Conservation (phyloP, 92 coral and sea anemone genomes). For the Plumapathes pennacea region DNA sequence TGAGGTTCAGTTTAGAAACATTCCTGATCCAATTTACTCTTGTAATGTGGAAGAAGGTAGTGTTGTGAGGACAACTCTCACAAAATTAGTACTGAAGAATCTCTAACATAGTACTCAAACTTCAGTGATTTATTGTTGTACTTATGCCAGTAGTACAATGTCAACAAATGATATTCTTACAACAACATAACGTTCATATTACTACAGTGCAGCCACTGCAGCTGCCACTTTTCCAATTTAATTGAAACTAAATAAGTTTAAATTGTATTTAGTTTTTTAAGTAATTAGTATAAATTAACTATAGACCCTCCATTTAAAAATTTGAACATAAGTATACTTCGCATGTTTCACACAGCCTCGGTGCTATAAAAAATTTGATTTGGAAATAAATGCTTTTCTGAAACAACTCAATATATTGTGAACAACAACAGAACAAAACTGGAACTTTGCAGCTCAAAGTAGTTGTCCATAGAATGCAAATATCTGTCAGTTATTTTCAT, state of each 20-base stretch:
- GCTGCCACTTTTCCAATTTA: background rate
- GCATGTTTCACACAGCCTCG: background rate
- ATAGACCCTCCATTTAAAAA: background rate
- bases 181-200: background rate
- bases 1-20: slow-evolving; percentile 37
- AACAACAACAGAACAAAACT: no score
- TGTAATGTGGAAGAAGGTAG: slow-evolving; percentile 44
- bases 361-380: background rate
- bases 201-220: background rate
- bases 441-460: no score
- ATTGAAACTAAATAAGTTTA: background rate
- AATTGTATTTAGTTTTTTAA: background rate
- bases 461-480: background rate
- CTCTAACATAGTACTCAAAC: background rate
- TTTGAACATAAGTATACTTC: background rate
- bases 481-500: slow-evolving; percentile 1
- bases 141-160: background rate
- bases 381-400: no score
- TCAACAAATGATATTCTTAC: slow-evolving; percentile 2
- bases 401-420: no score
- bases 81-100: slow-evolving; percentile 20
- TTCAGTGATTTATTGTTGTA: background rate
- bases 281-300: background rate
- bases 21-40: slow-evolving; percentile 49
- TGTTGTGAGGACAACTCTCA: slow-evolving; percentile 41